These are phyloP conservation scores for Xiphophorus hellerii DNA, from an alignment of 2,113 vertebrate species.

Conservation along the genomic window DNA sequence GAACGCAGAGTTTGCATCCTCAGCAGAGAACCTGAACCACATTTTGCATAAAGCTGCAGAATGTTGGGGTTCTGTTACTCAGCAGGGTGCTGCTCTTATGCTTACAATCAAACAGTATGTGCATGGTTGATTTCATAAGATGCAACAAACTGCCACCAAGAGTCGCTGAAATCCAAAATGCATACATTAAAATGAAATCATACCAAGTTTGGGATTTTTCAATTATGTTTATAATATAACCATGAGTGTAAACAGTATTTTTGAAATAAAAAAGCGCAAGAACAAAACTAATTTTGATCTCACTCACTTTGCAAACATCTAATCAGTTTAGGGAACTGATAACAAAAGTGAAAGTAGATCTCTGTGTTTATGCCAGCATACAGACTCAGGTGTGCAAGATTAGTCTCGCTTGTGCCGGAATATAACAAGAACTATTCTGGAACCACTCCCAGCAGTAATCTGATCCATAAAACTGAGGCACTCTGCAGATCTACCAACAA, in stretches of 20 bases:
- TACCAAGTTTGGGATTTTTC: background rate
- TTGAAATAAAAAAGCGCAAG: background rate
- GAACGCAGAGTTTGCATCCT: constrained; percentile 16
- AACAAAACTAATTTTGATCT: background rate
- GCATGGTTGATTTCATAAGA: too few relatives aligned
- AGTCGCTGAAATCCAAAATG: background rate
- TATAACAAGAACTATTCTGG: background rate
- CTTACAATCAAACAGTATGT: background rate
- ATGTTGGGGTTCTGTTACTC: background rate
- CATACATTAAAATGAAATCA: background rate
- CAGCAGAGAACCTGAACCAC: background rate
- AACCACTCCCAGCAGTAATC: background rate
- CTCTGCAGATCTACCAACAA: background rate
- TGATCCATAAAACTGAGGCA: background rate
- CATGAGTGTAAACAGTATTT: background rate
- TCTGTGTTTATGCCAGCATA: background rate
- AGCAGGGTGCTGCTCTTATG: background rate
- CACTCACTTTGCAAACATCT: background rate
- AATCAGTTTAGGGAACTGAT: background rate
- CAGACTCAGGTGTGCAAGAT: background rate
- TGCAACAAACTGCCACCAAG: background rate
- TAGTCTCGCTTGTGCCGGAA: background rate
- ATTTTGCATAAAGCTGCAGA: background rate
- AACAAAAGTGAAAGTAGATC: background rate
- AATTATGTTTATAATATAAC: background rate